Conservation (phyloP, 2,888 invertebrate genomes). For the Allolobophora icterica region DNA sequence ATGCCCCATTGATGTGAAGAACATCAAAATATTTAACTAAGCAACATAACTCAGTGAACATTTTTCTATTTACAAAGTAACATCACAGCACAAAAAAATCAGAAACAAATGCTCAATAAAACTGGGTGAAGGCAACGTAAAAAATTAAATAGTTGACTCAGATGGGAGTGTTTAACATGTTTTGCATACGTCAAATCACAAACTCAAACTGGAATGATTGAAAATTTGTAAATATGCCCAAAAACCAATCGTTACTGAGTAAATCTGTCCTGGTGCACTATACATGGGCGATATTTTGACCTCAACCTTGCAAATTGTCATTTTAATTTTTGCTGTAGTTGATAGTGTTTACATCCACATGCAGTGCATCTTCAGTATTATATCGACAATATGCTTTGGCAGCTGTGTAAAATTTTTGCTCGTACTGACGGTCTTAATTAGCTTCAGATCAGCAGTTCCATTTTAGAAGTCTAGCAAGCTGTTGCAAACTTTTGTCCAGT, state of each 20-base stretch:
- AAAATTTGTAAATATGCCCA: background rate
- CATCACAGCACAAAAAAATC: background rate
- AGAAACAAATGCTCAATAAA: background rate
- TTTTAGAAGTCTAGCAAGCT: background rate
- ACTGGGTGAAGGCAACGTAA: background rate
- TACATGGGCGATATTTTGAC: background rate
- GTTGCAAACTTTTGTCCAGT: background rate
- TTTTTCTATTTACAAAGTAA: slow-evolving; percentile 6
- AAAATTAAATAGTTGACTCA: background rate
- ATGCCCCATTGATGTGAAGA: background rate
- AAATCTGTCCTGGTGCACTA: background rate
- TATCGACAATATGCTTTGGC: background rate
- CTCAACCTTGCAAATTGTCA: background rate
- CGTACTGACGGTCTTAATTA: background rate
- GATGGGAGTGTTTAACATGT: background rate
- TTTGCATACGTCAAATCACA: background rate
- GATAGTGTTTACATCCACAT: no score
- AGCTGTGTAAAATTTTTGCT: background rate
- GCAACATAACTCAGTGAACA: slow-evolving; percentile 8
- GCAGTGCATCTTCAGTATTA: background rate
- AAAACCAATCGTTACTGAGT: background rate
- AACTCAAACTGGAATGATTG: background rate
- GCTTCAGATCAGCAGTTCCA: background rate
- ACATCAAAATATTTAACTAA: background rate
- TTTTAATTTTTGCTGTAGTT: background rate